Percentiles rank a stretch among this genome's conserved stretches.
phyloP scores from a whole-genome alignment of 2,113 vertebrate genomes.

The Pyrgilauda ruficollis region DNA sequence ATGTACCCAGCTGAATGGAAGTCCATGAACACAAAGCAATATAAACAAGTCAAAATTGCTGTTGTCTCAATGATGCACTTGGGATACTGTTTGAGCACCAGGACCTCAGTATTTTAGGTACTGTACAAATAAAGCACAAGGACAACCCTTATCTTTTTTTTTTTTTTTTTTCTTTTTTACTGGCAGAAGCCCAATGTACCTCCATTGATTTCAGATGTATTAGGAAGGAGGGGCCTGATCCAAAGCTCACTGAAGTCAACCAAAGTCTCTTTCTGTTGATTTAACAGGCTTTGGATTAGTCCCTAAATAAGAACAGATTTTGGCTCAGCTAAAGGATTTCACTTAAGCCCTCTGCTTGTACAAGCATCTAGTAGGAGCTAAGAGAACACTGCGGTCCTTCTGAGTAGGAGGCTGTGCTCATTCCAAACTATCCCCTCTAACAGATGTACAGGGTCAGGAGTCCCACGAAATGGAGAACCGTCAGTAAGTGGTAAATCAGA shows the following conservation, averaged over 20 bases:
- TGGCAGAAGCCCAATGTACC: slow-evolving; percentile 23
- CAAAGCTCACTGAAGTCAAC: slow-evolving; percentile 63
- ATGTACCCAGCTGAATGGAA: not conserved
- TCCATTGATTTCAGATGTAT: slow-evolving; percentile 59
- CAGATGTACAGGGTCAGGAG: slow-evolving; percentile 45
- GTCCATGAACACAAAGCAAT: not conserved
- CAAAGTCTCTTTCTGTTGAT: slow-evolving; percentile 64
- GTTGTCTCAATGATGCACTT: not conserved
- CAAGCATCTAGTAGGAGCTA: slow-evolving; percentile 49
- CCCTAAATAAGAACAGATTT: slow-evolving; percentile 68
- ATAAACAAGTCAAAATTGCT: not conserved
- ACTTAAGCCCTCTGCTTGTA: slow-evolving; percentile 61
- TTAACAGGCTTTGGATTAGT: slow-evolving; percentile 66
- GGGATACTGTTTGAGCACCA: not conserved
- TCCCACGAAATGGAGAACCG: not conserved
- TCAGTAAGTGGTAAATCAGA: slow-evolving; percentile 21
- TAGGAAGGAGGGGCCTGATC: slow-evolving; percentile 35
- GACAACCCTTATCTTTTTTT: not conserved
- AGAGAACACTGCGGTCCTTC: slow-evolving; percentile 40
- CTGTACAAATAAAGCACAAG: slow-evolving; percentile 7
- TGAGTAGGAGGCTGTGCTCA: slow-evolving; percentile 43
- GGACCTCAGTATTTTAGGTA: not conserved
- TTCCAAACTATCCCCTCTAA: slow-evolving; percentile 43
- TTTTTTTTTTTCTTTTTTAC: not conserved
- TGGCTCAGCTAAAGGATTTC: slow-evolving; percentile 64